Evolutionary conservation across 2,113 vertebrate genomes (phyloP).

Genomic region (Rhinoderma darwinii): DNA sequence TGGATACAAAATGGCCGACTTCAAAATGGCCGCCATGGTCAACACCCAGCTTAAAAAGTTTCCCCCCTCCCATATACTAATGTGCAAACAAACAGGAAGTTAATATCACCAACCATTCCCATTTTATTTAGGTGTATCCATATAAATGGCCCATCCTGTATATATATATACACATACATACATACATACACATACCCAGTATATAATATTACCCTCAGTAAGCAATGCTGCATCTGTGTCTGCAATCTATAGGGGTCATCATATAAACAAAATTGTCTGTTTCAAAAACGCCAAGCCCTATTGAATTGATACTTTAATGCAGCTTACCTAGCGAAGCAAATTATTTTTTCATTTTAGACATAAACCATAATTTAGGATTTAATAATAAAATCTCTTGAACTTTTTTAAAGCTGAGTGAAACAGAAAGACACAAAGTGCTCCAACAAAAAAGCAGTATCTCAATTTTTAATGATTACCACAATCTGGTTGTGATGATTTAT

Average conservation of each 20-base stretch:
- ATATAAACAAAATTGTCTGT: not conserved
- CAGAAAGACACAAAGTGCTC: not conserved
- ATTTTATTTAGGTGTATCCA: too few species aligned
- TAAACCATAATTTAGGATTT: not conserved
- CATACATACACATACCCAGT: too few species aligned
- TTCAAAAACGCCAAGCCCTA: not conserved
- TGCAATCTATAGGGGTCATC: not conserved
- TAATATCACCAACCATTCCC: too few species aligned
- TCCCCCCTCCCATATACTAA: too few species aligned
- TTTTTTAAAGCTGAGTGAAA: conserved; percentile 6
- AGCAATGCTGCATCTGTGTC: not conserved
- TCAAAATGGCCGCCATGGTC: too few species aligned
- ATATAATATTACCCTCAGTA: too few species aligned
- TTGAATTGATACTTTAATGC: not conserved
- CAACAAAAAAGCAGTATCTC: not conserved
- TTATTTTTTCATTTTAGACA: not conserved
- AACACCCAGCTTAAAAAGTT: too few species aligned
- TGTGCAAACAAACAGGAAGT: too few species aligned
- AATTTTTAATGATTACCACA: conserved; percentile 34
- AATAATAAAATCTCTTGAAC: conserved; percentile 8
- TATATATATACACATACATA: too few species aligned
- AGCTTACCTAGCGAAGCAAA: not conserved
- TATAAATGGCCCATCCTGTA: too few species aligned
- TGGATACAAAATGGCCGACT: too few species aligned
- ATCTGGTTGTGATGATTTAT: conserved; percentile 30